Base-by-base conservation (phyloP, 2,113 vertebrate species). In the Anhinga rufa region DNA sequence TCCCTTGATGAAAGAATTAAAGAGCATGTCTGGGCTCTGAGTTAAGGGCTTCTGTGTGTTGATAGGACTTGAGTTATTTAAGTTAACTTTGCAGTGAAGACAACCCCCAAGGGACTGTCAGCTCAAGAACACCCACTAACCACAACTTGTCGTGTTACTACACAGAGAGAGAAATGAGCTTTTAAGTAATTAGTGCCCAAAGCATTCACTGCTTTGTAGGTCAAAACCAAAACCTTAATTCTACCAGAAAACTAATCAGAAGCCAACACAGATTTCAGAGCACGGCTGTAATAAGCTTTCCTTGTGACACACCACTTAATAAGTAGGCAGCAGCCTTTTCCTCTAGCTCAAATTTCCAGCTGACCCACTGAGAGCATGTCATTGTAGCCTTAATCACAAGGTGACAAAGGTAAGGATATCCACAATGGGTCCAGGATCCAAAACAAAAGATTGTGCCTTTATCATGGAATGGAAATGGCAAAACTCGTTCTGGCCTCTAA, bases 151-250 rank as follows among this genome's bases (percentile, higher is more conserved):
- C 95, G 71, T 68, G 84, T 81, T 88, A 19, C 58, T 74, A 52
- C 9, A 5, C 12, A 2, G 49, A 72, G 77, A 87, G 89, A 96
- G 81, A 77, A 95, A 92, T 32, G 84, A 92, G 95, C 84, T 93
- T 91, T 94, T 92, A 91, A 95, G 96, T 94, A 95, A 97, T 97
- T 96, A 96, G 91, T 78, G 97, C 97, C 96, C 94, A 96, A 95
- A 96, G 95, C 95, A 78, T 62, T 95, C 75, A 22, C 62, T 90
- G 71, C 91, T 94, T 96, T 97, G 94, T 95, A 95, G 96, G 94
- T 97, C 96, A 97, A 95, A 92, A 51, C 92, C 94, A 82, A 88
- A 95, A 94, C 95, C 75, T 90, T 93, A 90, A 97, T 94, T 91
- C 84, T 87, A 85, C 92, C 82, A 97, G 95, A 96, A 95, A 81